phyloP scores from a whole-genome alignment of 2,797 vertebrate species.

The Enteromius trimaculatus region DNA sequence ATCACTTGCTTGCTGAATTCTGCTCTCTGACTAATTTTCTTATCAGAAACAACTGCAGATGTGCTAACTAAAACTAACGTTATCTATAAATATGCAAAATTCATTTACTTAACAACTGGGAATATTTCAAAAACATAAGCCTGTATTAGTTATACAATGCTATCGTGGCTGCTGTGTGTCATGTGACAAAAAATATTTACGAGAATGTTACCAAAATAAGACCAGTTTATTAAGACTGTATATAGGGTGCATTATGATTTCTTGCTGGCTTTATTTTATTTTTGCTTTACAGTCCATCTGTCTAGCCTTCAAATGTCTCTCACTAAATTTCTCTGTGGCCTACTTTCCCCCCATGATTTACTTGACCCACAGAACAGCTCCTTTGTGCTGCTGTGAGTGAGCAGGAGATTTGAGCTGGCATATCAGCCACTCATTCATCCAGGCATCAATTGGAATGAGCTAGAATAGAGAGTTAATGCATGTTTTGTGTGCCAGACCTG shows the following conservation, averaged over 20 bases:
- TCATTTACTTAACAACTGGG: no score
- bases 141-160: no score
- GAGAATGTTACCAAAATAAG: not conserved
- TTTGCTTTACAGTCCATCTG: not conserved
- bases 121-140: no score
- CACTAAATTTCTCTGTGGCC: conserved; percentile 28
- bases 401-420: conserved; percentile 59
- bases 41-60: no score
- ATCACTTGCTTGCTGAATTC: no score
- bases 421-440: conserved; percentile 62
- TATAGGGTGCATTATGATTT: not conserved
- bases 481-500: conserved; percentile 53
- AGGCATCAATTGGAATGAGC: conserved; percentile 55
- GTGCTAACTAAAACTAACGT: no score
- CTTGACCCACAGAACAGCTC: conserved; percentile 43
- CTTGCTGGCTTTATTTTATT: not conserved
- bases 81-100: no score
- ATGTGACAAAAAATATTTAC: no score
- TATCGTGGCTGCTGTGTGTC: no score
- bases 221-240: not conserved
- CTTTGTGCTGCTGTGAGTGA: conserved; percentile 58
- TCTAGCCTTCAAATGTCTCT: conserved; percentile 18
- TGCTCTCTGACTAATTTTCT: no score
- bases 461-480: conserved; percentile 48
- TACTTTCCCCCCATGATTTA: conserved; percentile 35